A percentile compares a stretch with the other conserved stretches of the same genome.
Conservation (phyloP, 2,113 vertebrate species). For the Pheucticus melanocephalus region DNA sequence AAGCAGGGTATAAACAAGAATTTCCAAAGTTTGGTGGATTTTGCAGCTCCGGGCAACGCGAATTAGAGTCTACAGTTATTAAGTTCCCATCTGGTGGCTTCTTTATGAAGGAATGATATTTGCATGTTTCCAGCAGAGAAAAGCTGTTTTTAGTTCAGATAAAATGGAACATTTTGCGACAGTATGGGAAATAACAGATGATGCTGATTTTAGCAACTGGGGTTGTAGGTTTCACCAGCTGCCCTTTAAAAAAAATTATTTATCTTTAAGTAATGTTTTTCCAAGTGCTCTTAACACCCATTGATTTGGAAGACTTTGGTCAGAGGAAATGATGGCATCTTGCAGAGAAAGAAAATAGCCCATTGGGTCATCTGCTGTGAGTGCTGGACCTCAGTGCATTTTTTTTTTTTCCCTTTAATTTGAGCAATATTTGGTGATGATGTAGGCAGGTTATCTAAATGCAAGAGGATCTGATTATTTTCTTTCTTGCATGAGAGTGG, state of each 20-base stretch:
- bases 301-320: not conserved
- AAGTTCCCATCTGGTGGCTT: constrained; percentile 69
- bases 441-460: not conserved
- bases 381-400: rapidly evolving
- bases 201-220: constrained; percentile 67
- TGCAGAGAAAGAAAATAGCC: not conserved
- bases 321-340: not conserved
- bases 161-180: constrained; percentile 56
- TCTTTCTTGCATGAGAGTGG: not conserved
- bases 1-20: constrained; percentile 44
- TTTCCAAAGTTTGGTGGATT: constrained; percentile 58
- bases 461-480: not conserved
- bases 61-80: constrained; percentile 62
- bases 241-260: constrained; percentile 30
- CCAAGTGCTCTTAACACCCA: not conserved
- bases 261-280: constrained; percentile 47
- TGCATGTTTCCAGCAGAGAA: constrained; percentile 70
- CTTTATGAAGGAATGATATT: constrained; percentile 67
- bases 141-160: constrained; percentile 67
- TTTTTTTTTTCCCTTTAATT: not conserved
- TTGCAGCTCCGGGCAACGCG: constrained; percentile 52
- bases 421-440: not conserved
- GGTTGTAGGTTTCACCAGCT: constrained; percentile 62
- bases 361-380: not conserved
- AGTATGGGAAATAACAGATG: constrained; percentile 61